Conservation (phyloP, 2,888 invertebrate genomes). For the Cynaeus angustus region DNA sequence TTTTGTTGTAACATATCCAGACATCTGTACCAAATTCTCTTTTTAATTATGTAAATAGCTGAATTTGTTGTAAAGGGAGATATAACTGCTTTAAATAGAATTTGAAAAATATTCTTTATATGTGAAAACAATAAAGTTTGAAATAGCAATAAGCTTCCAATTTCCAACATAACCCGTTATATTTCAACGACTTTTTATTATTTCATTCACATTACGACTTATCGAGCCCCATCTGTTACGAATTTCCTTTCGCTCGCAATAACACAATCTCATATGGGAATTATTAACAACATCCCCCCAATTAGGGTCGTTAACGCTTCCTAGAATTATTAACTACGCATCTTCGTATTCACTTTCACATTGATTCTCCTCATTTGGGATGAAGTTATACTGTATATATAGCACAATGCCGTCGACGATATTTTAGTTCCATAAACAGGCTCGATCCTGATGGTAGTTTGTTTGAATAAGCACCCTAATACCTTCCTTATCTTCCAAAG, state of each 20-base stretch:
- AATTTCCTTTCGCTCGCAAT: conserved; percentile 1
- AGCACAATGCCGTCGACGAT: conserved; percentile 26
- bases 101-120: too few species aligned
- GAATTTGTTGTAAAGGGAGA: too few species aligned
- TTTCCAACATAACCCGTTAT: too few species aligned
- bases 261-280: conserved; percentile 29
- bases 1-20: too few species aligned
- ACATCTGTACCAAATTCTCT: too few species aligned
- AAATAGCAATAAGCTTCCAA: not conserved
- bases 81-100: too few species aligned
- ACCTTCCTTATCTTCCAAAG: conserved; percentile 30
- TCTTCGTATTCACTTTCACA: conserved; percentile 32
- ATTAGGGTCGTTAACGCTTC: conserved; percentile 32
- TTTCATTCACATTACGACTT: conserved; percentile 14
- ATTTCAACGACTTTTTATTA: conserved; percentile 30
- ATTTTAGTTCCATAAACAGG: conserved; percentile 24
- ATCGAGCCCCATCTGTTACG: conserved; percentile 11
- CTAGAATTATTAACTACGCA: conserved; percentile 27
- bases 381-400: conserved; percentile 27
- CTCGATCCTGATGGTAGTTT: conserved; percentile 35
- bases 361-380: conserved; percentile 13
- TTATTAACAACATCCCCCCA: conserved; percentile 23
- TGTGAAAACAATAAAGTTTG: too few species aligned
- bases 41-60: too few species aligned
- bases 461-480: conserved; percentile 38